phyloP scores from a whole-genome alignment of 2,113 vertebrate species.

The Eira barbara region DNA sequence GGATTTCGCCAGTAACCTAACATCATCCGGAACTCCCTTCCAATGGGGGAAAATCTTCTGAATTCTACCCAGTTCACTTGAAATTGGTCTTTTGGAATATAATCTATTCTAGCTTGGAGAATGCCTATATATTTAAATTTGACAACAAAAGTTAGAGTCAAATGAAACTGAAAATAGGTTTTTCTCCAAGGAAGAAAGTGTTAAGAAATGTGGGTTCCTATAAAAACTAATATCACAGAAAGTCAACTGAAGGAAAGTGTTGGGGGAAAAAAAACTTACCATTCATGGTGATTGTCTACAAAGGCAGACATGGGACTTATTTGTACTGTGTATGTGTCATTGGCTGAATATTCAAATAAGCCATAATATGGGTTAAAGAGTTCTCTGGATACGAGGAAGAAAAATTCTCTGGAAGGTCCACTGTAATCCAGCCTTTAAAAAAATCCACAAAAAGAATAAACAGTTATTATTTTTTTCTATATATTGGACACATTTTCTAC shows the following conservation, averaged over 20 bases:
- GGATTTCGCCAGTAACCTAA: not conserved
- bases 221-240: not conserved
- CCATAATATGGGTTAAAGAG: slow-evolving; percentile 99
- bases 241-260: not conserved
- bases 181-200: not conserved
- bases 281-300: slow-evolving; percentile 99
- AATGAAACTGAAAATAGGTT: not conserved
- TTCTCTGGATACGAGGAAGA: slow-evolving; percentile 98
- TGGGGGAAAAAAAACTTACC: slow-evolving; percentile 82
- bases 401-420: slow-evolving; percentile 97
- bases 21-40: not conserved
- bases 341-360: slow-evolving; percentile 99
- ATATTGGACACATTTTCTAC: not conserved
- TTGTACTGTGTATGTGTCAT: slow-evolving; percentile 99
- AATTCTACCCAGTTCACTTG: not conserved
- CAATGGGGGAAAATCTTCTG: not conserved
- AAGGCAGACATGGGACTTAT: slow-evolving; percentile 99
- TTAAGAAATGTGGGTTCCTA: not conserved
- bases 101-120: not conserved
- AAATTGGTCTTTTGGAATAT: not conserved
- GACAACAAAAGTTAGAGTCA: slow-evolving; percentile 30
- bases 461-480: not conserved
- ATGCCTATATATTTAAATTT: not conserved
- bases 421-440: slow-evolving; percentile 96
- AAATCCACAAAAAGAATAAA: slow-evolving; percentile 44